Base-by-base conservation (phyloP, 2,888 invertebrate genomes). In the Cantharis nigra region DNA sequence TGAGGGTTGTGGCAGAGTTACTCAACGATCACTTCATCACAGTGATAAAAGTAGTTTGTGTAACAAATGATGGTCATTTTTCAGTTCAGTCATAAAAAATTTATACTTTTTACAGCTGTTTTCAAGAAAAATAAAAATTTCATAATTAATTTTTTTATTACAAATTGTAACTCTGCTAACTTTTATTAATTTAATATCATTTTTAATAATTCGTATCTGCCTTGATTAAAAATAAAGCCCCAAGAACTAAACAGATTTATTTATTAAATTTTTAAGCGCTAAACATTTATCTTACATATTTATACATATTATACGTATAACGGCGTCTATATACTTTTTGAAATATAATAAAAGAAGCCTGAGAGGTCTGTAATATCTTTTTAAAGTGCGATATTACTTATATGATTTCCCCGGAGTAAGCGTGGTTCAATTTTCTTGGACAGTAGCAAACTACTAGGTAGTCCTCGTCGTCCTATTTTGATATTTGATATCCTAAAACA, bases 31-130 rank as follows among this genome's bases (percentile, higher is more conserved):
- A 78, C 78, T 78, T 78, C 75, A 78, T 79, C 78, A 67, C 72
- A 69, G 76, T 74, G 78, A 79, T 79, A 79, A 79, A 79, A 79
- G 71, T 76, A 79, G 76, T 74, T 79, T 74, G 76, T 74, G 76
- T 74, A 76, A 79, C 78, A 79, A 79, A 79, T 79, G 78, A 76
- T 71, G 64, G 70, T 71, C 33, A 79, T 79, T 76, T 79, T 79
- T 79, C 78, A 79, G 64, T 70, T 23, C 62, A 62, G 71, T 74
- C 69, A 79, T 76, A 76, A 79, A 78, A 78, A 73, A 67, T 69
- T 73, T 67, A 16, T 62, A 72, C 69, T 75, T 78, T 78, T 78
- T 75, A 69, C 70, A 78, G 69, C 67, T 74, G 69, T 16, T 76
- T 71, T 63, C 16, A 14, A 64, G 74, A 63, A 79, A 79, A 72